These are phyloP conservation scores for Micropterix aruncella DNA, from an alignment of 2,888 invertebrate genomes.

Conservation along the genomic window DNA sequence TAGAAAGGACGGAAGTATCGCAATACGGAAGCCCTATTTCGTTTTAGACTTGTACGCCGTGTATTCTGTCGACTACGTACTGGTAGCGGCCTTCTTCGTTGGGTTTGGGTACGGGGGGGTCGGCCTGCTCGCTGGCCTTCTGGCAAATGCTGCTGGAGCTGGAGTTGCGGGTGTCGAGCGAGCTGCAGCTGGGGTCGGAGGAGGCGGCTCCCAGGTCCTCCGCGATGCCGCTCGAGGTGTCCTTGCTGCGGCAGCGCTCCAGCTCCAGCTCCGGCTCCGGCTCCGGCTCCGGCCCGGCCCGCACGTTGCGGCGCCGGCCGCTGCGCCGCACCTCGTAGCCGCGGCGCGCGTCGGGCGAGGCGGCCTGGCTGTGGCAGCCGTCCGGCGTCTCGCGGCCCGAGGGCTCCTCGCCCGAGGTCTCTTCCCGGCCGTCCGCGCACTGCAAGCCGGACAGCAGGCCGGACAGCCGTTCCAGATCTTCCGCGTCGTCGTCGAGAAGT, in stretches of 20 bases:
- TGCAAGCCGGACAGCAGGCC: conserved; percentile 9
- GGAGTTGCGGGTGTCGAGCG: not conserved
- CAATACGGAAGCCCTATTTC: too few relatives aligned
- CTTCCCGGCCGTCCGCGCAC: conserved; percentile 8
- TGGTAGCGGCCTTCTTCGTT: conserved; percentile 51
- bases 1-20: too few relatives aligned
- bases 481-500: conserved; percentile 19
- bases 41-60: conserved; percentile 61
- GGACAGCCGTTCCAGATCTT: conserved; percentile 13
- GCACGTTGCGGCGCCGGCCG: conserved; percentile 9
- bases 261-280: conserved; percentile 1
- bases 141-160: conserved; percentile 1
- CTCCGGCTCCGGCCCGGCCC: conserved; percentile 9
- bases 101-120: conserved; percentile 19
- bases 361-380: conserved; percentile 17
- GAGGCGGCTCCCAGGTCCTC: not conserved
- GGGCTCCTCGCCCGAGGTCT: conserved; percentile 7
- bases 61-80: conserved; percentile 69
- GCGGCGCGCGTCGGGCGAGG: conserved; percentile 18
- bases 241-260: not conserved
- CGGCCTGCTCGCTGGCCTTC: conserved; percentile 2
- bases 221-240: not conserved
- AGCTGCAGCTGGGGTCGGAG: not conserved
- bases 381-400: conserved; percentile 23
- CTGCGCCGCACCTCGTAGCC: conserved; percentile 11